A percentile compares a stretch with the other conserved stretches of the same genome.
Evolutionary conservation across 2,888 invertebrate species (phyloP).

Genomic region (Eupithecia centaureata): DNA sequence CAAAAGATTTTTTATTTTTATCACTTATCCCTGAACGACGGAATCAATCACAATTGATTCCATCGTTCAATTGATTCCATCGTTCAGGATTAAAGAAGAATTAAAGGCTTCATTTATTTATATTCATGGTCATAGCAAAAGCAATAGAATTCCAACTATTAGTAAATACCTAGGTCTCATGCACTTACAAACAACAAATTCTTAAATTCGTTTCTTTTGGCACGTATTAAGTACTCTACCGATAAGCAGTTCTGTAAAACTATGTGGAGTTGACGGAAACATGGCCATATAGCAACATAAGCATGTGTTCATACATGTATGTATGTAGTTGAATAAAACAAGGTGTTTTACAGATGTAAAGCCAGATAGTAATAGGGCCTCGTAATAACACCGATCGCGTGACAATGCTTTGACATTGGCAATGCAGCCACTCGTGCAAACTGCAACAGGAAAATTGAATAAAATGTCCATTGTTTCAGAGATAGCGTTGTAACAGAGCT

Average conservation of each 20-base stretch:
- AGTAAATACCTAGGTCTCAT: neutral
- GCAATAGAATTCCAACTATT: neutral
- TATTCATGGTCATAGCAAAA: no score
- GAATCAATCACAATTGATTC: no score
- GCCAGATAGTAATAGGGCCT: constrained; percentile 27
- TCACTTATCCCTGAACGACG: no score
- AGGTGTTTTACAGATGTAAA: constrained; percentile 21
- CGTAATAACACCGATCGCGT: constrained; percentile 44
- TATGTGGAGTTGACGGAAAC: neutral
- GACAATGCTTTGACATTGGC: constrained; percentile 73
- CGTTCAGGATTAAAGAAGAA: no score
- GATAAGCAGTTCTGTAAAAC: neutral
- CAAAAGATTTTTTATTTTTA: no score
- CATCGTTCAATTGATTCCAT: no score
- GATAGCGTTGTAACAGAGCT: constrained; percentile 20
- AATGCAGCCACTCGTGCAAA: constrained; percentile 62
- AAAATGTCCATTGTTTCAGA: constrained; percentile 41
- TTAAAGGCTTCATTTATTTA: no score
- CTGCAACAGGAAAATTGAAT: constrained; percentile 51
- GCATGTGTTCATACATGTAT: neutral
- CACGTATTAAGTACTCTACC: no score
- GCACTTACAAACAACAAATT: neutral
- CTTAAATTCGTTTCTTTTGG: neutral
- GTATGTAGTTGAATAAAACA: constrained; percentile 2
- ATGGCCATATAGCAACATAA: neutral